Evolutionary conservation across 2,797 vertebrate species (phyloP).

Genomic region (Premnoplex brunnescens): DNA sequence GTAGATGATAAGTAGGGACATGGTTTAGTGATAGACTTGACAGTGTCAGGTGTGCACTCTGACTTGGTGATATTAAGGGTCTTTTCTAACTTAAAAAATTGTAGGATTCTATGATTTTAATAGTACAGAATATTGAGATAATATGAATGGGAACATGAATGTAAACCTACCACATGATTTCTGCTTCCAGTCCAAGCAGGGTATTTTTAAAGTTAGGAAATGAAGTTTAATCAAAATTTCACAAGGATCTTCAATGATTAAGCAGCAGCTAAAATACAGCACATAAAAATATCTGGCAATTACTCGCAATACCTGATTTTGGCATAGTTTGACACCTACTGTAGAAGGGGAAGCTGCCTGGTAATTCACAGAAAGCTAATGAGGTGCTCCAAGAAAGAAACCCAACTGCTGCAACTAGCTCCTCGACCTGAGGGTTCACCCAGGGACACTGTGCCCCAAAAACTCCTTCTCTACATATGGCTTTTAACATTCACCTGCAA

Average conservation of each 20-base stretch:
- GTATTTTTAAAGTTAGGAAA: background rate
- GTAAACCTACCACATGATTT: background rate
- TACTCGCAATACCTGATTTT: background rate
- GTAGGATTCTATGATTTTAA: background rate
- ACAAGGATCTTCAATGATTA: background rate
- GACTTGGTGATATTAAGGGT: background rate
- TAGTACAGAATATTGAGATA: background rate
- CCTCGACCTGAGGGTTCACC: background rate
- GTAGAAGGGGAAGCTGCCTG: background rate
- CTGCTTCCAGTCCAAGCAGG: background rate
- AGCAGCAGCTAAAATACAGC: background rate
- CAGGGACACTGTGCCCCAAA: background rate
- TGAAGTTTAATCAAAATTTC: background rate
- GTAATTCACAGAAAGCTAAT: background rate
- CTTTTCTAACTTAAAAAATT: background rate
- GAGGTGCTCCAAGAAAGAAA: background rate
- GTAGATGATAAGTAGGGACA: background rate
- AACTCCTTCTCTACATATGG: background rate
- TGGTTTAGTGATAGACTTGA: background rate
- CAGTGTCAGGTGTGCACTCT: background rate
- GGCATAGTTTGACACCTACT: background rate
- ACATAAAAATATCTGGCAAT: background rate
- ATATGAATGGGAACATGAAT: background rate
- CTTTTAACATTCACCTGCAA: background rate
- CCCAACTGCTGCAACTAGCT: background rate